A percentile compares a stretch with the other conserved stretches of the same genome.
phyloP scores from a whole-genome alignment of 2,797 vertebrate species.

The Enteromius unitaeniatus region DNA sequence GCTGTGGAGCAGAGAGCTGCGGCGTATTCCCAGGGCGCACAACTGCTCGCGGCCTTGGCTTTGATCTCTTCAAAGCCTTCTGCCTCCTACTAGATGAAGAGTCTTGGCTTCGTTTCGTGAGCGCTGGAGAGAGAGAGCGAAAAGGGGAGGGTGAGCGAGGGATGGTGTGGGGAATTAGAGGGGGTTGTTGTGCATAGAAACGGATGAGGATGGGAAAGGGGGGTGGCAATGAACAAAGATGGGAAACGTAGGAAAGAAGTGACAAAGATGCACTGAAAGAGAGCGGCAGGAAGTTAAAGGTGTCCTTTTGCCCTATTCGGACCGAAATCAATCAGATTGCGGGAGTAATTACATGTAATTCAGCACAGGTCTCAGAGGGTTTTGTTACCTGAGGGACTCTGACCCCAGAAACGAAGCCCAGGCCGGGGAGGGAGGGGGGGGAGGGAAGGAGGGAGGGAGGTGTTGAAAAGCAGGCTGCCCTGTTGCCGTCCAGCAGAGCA shows the following conservation, averaged over 20 bases:
- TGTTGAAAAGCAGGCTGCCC: conserved; percentile 87
- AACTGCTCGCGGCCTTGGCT: conserved; percentile 99
- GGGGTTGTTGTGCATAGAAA: conserved; percentile 82
- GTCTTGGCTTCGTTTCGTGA: conserved; percentile 97
- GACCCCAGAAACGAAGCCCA: conserved; percentile 70
- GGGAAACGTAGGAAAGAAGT: conserved; percentile 50
- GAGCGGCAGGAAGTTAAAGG: conserved; percentile 80
- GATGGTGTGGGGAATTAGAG: conserved; percentile 73
- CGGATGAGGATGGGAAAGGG: conserved; percentile 71
- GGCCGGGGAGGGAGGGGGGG: conserved; percentile 58
- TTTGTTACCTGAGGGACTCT: conserved; percentile 96
- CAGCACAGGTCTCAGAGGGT: conserved; percentile 89
- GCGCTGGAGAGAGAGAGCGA: conserved; percentile 72
- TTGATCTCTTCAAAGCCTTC: conserved; percentile 99
- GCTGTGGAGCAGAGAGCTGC: conserved; percentile 96
- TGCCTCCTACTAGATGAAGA: conserved; percentile 99
- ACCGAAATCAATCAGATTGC: conserved; percentile 98
- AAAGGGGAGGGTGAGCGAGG: conserved; percentile 65
- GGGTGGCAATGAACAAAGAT: conserved; percentile 65
- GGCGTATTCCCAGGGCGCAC: conserved; percentile 98
- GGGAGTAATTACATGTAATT: conserved; percentile 99
- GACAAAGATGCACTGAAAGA: conserved; percentile 79
- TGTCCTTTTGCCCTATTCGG: conserved; percentile 82
- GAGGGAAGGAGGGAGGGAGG: conserved; percentile 66
- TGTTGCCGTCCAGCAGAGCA: conserved; percentile 92